phyloP scores from a whole-genome alignment of 2,888 invertebrate genomes.

The Hyalella azteca region DNA sequence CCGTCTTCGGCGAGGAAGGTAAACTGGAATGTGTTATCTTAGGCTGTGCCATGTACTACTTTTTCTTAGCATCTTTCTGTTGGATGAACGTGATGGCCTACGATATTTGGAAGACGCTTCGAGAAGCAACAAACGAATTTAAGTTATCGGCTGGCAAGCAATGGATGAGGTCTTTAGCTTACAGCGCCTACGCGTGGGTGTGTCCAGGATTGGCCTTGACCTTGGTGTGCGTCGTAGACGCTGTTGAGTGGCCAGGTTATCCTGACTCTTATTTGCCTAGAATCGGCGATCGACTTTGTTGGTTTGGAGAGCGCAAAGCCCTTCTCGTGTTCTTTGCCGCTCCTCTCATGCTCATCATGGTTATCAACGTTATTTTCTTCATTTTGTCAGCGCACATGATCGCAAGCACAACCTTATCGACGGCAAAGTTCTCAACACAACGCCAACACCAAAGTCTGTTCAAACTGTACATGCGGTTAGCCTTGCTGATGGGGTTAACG shows the following conservation, averaged over 20 bases:
- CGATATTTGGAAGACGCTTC: conserved; percentile 66
- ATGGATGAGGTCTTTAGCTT: conserved; percentile 63
- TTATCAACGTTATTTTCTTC: conserved; percentile 64
- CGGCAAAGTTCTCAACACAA: conserved; percentile 59
- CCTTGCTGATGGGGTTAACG: conserved; percentile 66
- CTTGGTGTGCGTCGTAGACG: conserved; percentile 63
- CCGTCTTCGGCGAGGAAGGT: conserved; percentile 62
- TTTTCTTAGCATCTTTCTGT: conserved; percentile 67
- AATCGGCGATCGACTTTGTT: conserved; percentile 66
- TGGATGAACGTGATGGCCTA: conserved; percentile 69
- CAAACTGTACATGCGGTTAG: conserved; percentile 65
- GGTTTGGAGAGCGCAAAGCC: conserved; percentile 66
- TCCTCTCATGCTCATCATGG: conserved; percentile 65
- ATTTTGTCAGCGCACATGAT: conserved; percentile 64
- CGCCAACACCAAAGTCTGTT: conserved; percentile 60
- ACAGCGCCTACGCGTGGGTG: conserved; percentile 65
- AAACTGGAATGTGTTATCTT: conserved; percentile 62
- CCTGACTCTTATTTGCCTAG: conserved; percentile 62
- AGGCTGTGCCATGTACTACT: conserved; percentile 66
- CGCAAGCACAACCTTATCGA: conserved; percentile 62
- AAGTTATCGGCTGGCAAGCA: conserved; percentile 64
- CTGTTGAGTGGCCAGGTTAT: conserved; percentile 53
- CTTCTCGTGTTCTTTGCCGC: conserved; percentile 67
- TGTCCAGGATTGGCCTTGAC: conserved; percentile 63
- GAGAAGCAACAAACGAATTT: conserved; percentile 65